Base-by-base conservation (phyloP, 2,797 vertebrate genomes). In the Schizopygopsis malacanthus region DNA sequence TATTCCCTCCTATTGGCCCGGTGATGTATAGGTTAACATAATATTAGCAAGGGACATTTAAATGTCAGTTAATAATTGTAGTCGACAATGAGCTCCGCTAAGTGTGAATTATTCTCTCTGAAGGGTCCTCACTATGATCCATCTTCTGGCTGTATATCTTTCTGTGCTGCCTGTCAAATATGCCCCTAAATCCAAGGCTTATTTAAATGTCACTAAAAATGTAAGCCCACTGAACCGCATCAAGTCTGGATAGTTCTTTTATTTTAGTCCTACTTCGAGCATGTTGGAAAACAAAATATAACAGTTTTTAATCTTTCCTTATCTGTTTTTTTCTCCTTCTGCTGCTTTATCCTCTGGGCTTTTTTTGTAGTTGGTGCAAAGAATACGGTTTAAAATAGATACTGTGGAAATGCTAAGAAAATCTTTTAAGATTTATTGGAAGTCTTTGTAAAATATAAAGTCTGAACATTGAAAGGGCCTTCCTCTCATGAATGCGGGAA, bases 31-130 rank as follows among this genome's bases (percentile, higher is more conserved):
- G 54, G 78, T 73, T 85, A 85, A 72, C 67, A 72, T 61, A 85
- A 85, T 59, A 73, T 80, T 81, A 80, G 54, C 43, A 63, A 85
- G 56, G 56, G 56, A 73, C 67, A 63, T 85, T 85, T 85, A 73
- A 75, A 81, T 85, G 78, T 85, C 84, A 81, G 69, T 81, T 85
- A 80, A 85, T 85, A 85, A 85, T 73, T 65, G 63, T 81, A 50
- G 69, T 80, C n/a, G 69, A 52, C 78, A 61, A 71, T 73, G 56
- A 71, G 78, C 54, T 65, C 41, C 9, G 69, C 56, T 80, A 63
- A 80, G 67, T 80, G 84, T 85, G 84, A 71, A 80, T 85, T 81
- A 81, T 65, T 85, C 84, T 56, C 54, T 65, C 37, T 41, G 43
- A 85, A 80, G 65, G 45, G 41, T 80, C 76, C 25, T 85, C 67